Evolutionary conservation across 2,113 vertebrate genomes (phyloP), one percentile per base, ranked within the genome.

Genomic region (Paradoxurus hermaphroditus): DNA sequence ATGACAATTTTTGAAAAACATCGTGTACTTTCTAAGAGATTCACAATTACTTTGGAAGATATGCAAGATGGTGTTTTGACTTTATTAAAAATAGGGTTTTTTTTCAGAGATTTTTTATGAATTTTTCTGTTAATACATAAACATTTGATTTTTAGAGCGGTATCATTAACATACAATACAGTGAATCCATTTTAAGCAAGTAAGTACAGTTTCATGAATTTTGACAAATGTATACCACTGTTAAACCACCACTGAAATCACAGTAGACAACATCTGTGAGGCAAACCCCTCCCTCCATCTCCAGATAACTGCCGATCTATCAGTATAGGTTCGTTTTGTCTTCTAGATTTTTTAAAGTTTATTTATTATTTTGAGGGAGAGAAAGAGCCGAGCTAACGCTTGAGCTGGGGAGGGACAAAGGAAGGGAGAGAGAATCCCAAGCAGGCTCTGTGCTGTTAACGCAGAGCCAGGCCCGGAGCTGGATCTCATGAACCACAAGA

Each of bases 1-100:
- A 53, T 90, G 75, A 90, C 93, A 89, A 86, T 56, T 84, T 21
- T 84, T 96, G 21, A 31, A 90, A 97, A 91, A 86, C 88, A 88
- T 31, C 59, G 46, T 63, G 19, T 68, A 31, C 25, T 95, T 84
- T 79, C 18, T 78, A 46, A 77, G 44, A 53, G 46, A 59, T 78
- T 87, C 39, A 21, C 15, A 68, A 31, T 91, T 88, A 94, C 18
- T 56, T 90, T 96, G 27, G 41, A 44, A 94, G 62, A 78, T 86
- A 7, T 2, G 0, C 16, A 92, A 82, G 27, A 49, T 89, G 39
- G 21, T 86, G 44, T 31, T 65, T 89, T 70, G 31, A 9, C 63
- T 94, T 18, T 93, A 53, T 91, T 91, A 65, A 86, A 86, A 93
- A 29, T 84, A 59, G 6, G 23, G 49, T 65, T 56, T 90, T 87